These are phyloP conservation scores for Labeo catla DNA, from an alignment of 2,113 vertebrate genomes.

Conservation along the genomic window DNA sequence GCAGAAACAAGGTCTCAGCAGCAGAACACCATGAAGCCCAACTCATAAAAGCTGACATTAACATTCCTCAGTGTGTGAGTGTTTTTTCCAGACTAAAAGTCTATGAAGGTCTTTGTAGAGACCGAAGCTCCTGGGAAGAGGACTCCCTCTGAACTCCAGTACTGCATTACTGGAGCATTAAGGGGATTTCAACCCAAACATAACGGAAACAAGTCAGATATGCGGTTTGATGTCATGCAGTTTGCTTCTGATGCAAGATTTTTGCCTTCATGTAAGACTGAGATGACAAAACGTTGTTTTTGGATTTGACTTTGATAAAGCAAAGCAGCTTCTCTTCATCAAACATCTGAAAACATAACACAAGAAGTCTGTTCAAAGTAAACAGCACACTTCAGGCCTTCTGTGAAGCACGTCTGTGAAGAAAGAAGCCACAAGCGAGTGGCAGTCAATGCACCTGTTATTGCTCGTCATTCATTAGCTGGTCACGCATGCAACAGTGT, in stretches of 20 bases:
- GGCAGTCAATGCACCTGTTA: background rate
- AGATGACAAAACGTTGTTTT: background rate
- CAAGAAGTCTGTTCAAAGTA: background rate
- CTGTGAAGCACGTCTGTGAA: background rate
- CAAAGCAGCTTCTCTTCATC: background rate
- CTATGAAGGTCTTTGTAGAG: constrained; percentile 7
- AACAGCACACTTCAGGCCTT: background rate
- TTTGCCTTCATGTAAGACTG: background rate
- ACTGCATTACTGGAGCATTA: background rate
- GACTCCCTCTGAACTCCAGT: background rate
- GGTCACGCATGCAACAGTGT: background rate
- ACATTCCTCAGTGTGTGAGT: constrained; percentile 32
- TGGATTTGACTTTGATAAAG: constrained; percentile 6
- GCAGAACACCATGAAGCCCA: constrained; percentile 20
- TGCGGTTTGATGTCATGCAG: background rate
- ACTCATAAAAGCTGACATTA: constrained; percentile 52
- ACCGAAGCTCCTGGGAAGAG: background rate
- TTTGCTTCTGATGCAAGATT: background rate
- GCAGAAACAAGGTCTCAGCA: constrained; percentile 19
- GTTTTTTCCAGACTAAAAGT: constrained; percentile 1
- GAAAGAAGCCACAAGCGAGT: background rate
- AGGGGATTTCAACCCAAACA: background rate
- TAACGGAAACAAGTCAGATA: background rate
- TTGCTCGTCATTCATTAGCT: constrained; percentile 3
- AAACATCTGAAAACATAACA: constrained; percentile 10